These are phyloP conservation scores for Myiagra hebetior DNA, from an alignment of 2,113 vertebrate species.

Conservation along the genomic window DNA sequence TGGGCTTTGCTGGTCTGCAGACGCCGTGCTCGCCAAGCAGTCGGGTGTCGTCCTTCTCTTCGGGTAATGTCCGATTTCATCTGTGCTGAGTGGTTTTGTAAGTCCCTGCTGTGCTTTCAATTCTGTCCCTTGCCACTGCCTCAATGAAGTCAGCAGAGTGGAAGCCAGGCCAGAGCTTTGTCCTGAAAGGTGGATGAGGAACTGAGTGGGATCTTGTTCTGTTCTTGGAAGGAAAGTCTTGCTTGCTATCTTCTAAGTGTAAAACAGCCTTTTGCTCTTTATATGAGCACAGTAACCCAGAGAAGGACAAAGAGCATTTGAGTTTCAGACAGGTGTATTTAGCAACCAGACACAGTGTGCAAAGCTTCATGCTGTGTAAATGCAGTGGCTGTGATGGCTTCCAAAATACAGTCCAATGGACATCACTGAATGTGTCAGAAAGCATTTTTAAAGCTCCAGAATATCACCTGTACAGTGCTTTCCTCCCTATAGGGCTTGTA, in stretches of 20 bases:
- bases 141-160: background rate
- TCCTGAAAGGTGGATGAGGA: background rate
- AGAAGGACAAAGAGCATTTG: background rate
- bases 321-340: background rate
- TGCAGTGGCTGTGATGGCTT: background rate
- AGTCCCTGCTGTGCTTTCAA: background rate
- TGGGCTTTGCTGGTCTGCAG: slow-evolving; percentile 82
- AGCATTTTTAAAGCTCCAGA: background rate
- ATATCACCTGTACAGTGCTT: background rate
- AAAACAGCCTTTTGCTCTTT: background rate
- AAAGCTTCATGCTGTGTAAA: background rate
- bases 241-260: background rate
- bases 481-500: background rate
- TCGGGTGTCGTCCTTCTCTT: slow-evolving; percentile 79
- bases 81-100: fast-evolving
- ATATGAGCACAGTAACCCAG: background rate
- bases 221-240: background rate
- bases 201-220: background rate
- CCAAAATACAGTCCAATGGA: background rate
- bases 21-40: slow-evolving; percentile 79
- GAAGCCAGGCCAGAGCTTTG: background rate
- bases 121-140: fast-evolving
- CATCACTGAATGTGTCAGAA: background rate
- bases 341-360: background rate
- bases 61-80: slow-evolving; percentile 64